phyloP scores from a whole-genome alignment of 2,888 invertebrate genomes.

The Brachypalpus laphriformis region DNA sequence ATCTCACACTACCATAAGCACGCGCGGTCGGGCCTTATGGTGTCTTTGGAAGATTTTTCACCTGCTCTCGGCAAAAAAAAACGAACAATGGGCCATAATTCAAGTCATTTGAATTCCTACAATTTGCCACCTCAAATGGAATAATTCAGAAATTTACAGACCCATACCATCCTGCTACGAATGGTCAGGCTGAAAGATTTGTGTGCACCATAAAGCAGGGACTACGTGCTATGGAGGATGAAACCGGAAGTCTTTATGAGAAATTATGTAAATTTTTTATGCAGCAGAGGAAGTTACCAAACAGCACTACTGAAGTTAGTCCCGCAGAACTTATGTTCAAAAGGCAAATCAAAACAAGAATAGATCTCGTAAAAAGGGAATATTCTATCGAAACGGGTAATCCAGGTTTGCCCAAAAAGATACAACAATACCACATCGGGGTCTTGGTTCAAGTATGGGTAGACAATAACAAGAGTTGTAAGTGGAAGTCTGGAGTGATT shows the following conservation, averaged over 20 bases:
- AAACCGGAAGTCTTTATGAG: background rate
- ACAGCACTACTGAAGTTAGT: background rate
- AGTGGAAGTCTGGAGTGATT: constrained; percentile 23
- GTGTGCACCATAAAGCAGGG: background rate
- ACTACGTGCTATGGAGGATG: too few species aligned
- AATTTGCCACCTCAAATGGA: background rate
- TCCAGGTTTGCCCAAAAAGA: background rate
- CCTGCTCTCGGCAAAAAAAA: too few species aligned
- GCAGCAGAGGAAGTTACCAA: background rate
- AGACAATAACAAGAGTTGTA: too few species aligned
- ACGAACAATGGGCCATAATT: constrained; percentile 36
- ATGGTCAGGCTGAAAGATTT: too few species aligned
- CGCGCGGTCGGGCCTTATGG: too few species aligned
- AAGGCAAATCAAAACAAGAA: too few species aligned
- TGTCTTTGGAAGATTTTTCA: too few species aligned
- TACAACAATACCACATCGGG: background rate
- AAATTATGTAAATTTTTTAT: background rate
- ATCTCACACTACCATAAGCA: too few species aligned
- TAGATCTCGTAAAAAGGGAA: too few species aligned
- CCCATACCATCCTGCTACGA: constrained; percentile 19
- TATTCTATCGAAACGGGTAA: too few species aligned
- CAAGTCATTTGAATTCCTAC: background rate
- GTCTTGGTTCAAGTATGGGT: too few species aligned
- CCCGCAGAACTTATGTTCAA: background rate
- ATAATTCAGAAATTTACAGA: constrained; percentile 24